These are phyloP conservation scores for Edolisoma coerulescens DNA, from an alignment of 2,113 vertebrate species.

Conservation along the genomic window DNA sequence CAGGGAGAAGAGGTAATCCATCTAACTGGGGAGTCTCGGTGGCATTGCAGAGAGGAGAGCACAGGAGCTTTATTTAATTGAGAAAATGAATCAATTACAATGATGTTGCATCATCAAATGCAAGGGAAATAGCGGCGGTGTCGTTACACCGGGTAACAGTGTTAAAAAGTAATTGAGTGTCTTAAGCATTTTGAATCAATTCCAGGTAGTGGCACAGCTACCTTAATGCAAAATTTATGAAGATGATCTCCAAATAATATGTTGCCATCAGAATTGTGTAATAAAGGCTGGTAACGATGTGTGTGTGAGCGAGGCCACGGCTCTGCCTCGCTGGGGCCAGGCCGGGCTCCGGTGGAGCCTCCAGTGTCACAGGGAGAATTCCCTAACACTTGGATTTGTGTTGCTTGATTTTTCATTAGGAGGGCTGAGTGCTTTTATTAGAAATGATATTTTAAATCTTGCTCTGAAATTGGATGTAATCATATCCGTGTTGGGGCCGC, in stretches of 20 bases:
- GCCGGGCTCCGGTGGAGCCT: not conserved
- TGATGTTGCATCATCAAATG: slow-evolving; percentile 61
- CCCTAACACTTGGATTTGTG: not conserved
- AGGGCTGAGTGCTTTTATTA: not conserved
- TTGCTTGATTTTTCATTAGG: not conserved
- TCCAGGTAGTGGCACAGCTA: slow-evolving; percentile 63
- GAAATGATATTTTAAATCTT: slow-evolving; percentile 7
- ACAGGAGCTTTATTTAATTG: slow-evolving; percentile 77
- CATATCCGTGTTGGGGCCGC: not conserved
- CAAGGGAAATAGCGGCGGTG: slow-evolving; percentile 55
- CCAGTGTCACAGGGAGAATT: not conserved
- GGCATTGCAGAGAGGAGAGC: slow-evolving; percentile 56
- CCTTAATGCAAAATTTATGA: slow-evolving; percentile 76
- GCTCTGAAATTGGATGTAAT: not conserved
- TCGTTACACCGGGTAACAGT: slow-evolving; percentile 51
- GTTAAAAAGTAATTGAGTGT: slow-evolving; percentile 74
- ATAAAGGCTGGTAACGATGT: slow-evolving; percentile 50
- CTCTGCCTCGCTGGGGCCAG: not conserved
- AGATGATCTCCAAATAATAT: slow-evolving; percentile 67
- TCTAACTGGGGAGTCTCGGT: slow-evolving; percentile 48
- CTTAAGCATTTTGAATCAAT: slow-evolving; percentile 74
- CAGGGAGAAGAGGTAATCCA: slow-evolving; percentile 57
- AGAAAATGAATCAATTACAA: slow-evolving; percentile 80
- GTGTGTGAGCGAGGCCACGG: not conserved
- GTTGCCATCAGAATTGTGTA: slow-evolving; percentile 45